Evolutionary conservation across 2,113 vertebrate genomes (phyloP), one percentile per base, ranked within the genome.

Genomic region (Sturnus vulgaris): DNA sequence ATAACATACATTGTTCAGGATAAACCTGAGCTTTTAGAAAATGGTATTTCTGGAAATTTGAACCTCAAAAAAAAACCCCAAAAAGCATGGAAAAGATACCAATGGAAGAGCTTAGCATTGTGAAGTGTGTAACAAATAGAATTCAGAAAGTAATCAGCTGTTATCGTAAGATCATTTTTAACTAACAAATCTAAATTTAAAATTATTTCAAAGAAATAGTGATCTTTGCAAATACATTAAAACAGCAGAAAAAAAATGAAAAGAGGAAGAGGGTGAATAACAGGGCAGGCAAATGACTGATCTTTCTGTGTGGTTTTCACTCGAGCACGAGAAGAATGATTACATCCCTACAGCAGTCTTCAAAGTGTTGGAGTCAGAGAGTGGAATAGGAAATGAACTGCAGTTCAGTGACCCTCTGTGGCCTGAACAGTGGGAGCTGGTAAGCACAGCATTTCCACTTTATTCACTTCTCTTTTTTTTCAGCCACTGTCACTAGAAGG

Each of bases 361-460:
- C 96, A 97, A 97, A 98, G 97, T 90, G 56, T 27, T 95, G 70
- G 77, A 96, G 92, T 97, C 90, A 92, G 90, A 92, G 65, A 97
- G 89, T 59, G 92, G 94, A 97, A 97, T 86, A 95, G 94, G 92
- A 98, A 97, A 97, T 96, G 95, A 97, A 97, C 93, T 94, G 86
- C 91, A 93, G 88, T 97, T 97, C 96, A 95, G 66, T 98, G 97
- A 98, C 93, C 97, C 93, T 97, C 59, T 82, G 80, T 97, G 95
- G 95, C 96, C 97, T 66, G 66, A 97, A 92, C 96, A 94, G 79
- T 96, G 82, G 95, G 95, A 98, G 92, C 82, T 93, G 77, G 96
- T 96, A 97, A 97, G 96, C 94, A 95, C 88, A 97, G 82, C 73
- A 91, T 96, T 97, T 96, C 88, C 71, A 96, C 85, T 97, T 97